A percentile compares a stretch with the other conserved stretches of the same genome.
These are phyloP conservation scores for Zaprionus taronus DNA, from an alignment of 1,140 invertebrate species.

Conservation along the genomic window DNA sequence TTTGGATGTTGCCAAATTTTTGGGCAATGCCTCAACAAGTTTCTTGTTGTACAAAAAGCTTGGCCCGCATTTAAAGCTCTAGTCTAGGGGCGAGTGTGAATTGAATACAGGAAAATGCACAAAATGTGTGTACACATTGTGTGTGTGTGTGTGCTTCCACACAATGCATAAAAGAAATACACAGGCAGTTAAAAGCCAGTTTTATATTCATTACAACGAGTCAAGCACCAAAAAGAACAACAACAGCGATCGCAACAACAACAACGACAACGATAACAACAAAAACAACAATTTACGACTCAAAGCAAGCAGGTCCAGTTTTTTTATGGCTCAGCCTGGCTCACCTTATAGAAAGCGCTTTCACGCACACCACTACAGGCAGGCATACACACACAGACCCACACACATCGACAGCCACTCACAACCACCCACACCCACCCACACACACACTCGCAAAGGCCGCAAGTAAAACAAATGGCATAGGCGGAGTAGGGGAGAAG, in stretches of 20 bases:
- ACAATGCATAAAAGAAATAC: conserved; percentile 48
- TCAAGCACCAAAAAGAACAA: conserved; percentile 33
- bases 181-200: conserved; percentile 70
- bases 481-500: background rate
- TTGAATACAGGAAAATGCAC: conserved; percentile 48
- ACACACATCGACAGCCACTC: background rate
- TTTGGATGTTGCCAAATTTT: conserved; percentile 37
- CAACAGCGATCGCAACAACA: conserved; percentile 8
- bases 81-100: conserved; percentile 21
- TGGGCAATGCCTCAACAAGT: conserved; percentile 67
- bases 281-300: conserved; percentile 73
- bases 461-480: conserved; percentile 25
- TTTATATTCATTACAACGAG: conserved; percentile 73
- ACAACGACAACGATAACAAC: conserved; percentile 33
- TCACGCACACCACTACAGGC: conserved; percentile 18
- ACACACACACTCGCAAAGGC: conserved; percentile 9
- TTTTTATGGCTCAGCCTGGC: conserved; percentile 56
- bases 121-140: conserved; percentile 12
- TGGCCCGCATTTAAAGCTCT: conserved; percentile 22
- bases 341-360: conserved; percentile 42
- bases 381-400: conserved; percentile 15
- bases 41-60: conserved; percentile 42
- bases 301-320: conserved; percentile 47
- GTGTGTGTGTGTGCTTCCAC: conserved; percentile 6
- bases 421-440: conserved; percentile 1